These are phyloP conservation scores for Agraylea sexmaculata DNA, from an alignment of 1,140 invertebrate species.

Conservation along the genomic window DNA sequence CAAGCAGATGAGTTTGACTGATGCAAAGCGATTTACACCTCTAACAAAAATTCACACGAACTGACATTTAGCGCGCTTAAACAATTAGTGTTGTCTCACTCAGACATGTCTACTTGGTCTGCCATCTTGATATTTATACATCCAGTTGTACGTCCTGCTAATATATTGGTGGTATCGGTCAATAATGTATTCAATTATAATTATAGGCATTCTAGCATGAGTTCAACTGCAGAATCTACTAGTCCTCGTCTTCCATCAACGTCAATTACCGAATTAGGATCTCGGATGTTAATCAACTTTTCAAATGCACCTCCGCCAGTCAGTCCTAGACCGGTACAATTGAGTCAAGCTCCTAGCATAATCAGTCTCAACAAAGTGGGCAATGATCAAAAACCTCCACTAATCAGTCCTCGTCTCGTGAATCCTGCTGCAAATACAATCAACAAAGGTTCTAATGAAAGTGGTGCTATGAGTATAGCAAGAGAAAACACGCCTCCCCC, in stretches of 20 bases:
- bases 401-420: conserved; percentile 3
- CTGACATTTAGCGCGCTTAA: too few relatives aligned
- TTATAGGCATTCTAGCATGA: conserved; percentile 19
- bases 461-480: neutral
- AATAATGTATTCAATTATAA: too few relatives aligned
- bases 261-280: conserved; percentile 16
- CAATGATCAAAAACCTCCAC: conserved; percentile 6
- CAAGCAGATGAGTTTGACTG: too few relatives aligned
- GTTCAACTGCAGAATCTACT: conserved; percentile 9
- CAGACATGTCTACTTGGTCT: too few relatives aligned
- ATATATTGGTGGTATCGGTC: too few relatives aligned
- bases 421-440: conserved; percentile 5
- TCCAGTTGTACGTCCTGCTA: too few relatives aligned
- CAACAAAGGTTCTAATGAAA: conserved; percentile 16
- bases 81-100: too few relatives aligned
- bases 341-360: conserved; percentile 6
- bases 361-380: neutral
- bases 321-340: conserved; percentile 12
- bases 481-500: conserved; percentile 5
- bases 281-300: conserved; percentile 14
- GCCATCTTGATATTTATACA: too few relatives aligned
- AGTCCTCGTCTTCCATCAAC: conserved; percentile 12
- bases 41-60: too few relatives aligned
- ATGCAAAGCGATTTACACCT: too few relatives aligned
- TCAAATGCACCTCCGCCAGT: conserved; percentile 16